These are phyloP conservation scores for Leptinotarsa rubiginosa DNA, from an alignment of 2,888 invertebrate species.

Conservation along the genomic window DNA sequence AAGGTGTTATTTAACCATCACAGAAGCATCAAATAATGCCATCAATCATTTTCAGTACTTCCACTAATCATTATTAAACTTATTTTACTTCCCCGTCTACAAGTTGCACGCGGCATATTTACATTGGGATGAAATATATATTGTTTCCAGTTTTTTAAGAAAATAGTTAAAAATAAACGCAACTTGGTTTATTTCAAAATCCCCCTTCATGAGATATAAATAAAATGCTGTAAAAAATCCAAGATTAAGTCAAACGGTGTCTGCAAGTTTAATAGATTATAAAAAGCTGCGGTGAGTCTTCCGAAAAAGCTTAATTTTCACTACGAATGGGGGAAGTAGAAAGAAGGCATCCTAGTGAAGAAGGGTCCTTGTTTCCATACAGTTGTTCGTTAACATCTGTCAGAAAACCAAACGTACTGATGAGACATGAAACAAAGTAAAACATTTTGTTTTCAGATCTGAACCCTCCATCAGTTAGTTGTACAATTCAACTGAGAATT, in stretches of 20 bases:
- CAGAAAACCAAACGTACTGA: background rate
- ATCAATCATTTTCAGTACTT: background rate
- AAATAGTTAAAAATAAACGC: constrained; percentile 43
- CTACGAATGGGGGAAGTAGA: background rate
- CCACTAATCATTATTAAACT: background rate
- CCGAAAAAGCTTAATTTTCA: constrained; percentile 12
- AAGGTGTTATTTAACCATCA: no score
- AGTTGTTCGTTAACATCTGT: constrained; percentile 11
- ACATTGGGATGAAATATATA: constrained; percentile 19
- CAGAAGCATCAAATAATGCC: no score
- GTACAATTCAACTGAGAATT: no score
- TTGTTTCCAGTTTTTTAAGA: constrained; percentile 35
- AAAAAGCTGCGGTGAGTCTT: constrained; percentile 8
- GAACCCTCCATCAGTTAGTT: no score
- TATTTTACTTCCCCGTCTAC: background rate
- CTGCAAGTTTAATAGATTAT: constrained; percentile 35
- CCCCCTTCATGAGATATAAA: constrained; percentile 31
- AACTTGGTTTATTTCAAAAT: constrained; percentile 39
- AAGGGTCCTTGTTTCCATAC: constrained; percentile 4
- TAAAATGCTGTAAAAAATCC: constrained; percentile 36
- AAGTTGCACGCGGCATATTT: background rate
- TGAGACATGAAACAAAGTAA: background rate
- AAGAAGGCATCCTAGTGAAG: constrained; percentile 3
- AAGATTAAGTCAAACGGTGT: constrained; percentile 36
- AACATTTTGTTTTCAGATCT: background rate